These are phyloP conservation scores for Netelia inedita DNA, from an alignment of 2,888 invertebrate species.

Conservation along the genomic window DNA sequence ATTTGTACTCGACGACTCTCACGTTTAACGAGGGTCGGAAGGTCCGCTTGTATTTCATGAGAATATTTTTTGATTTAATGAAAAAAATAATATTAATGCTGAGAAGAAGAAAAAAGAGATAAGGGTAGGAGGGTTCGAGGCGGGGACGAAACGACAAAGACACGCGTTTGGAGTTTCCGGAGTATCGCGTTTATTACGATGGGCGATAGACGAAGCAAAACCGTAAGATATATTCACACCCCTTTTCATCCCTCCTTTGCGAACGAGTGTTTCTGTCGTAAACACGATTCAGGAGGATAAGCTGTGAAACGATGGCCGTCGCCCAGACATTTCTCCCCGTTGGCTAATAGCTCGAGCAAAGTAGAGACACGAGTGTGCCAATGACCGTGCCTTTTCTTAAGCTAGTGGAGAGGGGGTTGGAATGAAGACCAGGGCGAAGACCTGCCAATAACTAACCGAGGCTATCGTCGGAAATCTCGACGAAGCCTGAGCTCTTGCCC, in stretches of 20 bases:
- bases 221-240: not conserved
- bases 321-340: not conserved
- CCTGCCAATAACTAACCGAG: conserved; percentile 7
- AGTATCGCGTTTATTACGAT: no score
- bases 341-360: not conserved
- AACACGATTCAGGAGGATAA: not conserved
- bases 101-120: no score
- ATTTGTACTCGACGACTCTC: conserved; percentile 33
- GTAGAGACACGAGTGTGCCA: not conserved
- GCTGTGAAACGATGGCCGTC: no score
- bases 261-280: conserved; percentile 7
- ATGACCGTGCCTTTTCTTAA: not conserved
- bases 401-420: not conserved
- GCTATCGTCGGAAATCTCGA: conserved; percentile 27
- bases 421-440: no score
- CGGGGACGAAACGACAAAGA: no score
- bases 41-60: not conserved
- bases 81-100: no score
- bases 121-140: no score
- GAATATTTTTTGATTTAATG: not conserved
- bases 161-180: no score
- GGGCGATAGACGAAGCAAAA: no score
- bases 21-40: conserved; percentile 32
- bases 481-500: conserved; percentile 23
- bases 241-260: conserved; percentile 20